Conservation (phyloP, 2,888 invertebrate genomes). For the Strigamia transsilvanica region DNA sequence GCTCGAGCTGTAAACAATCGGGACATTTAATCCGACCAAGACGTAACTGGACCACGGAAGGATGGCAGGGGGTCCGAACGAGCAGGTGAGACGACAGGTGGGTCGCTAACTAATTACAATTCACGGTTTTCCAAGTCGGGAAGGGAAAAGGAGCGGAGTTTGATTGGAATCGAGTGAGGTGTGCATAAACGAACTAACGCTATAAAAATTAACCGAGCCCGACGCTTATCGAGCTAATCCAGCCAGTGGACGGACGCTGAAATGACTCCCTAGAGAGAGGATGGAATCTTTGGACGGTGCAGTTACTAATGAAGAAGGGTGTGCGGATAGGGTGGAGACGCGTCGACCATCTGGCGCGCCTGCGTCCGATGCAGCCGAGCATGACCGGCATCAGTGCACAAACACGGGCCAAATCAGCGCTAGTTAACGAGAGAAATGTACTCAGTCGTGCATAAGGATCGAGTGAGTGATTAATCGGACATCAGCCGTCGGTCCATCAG, state of each 20-base stretch:
- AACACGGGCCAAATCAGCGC: conserved; percentile 33
- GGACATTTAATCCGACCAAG: conserved; percentile 27
- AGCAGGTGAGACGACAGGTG: conserved; percentile 9
- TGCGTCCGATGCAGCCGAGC: conserved; percentile 24
- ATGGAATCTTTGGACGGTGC: conserved; percentile 28
- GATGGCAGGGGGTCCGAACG: background rate
- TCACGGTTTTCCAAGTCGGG: background rate
- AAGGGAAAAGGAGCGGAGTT: background rate
- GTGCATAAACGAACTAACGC: conserved; percentile 10
- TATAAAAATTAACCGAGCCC: conserved; percentile 49
- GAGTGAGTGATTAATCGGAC: conserved; percentile 20
- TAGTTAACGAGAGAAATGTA: conserved; percentile 35
- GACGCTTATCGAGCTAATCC: conserved; percentile 49
- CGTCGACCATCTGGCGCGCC: conserved; percentile 28
- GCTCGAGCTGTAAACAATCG: conserved; percentile 52
- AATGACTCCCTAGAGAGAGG: conserved; percentile 32
- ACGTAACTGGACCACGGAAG: background rate
- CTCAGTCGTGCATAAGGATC: conserved; percentile 17
- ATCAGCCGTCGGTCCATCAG: conserved; percentile 15
- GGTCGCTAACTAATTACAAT: background rate
- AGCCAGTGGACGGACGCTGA: conserved; percentile 23
- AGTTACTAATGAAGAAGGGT: conserved; percentile 39
- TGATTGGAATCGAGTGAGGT: background rate
- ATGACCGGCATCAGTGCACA: conserved; percentile 18
- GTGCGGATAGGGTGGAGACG: conserved; percentile 21